These are phyloP conservation scores for Diphyllodes magnificus DNA, from an alignment of 2,113 vertebrate species.

Conservation along the genomic window DNA sequence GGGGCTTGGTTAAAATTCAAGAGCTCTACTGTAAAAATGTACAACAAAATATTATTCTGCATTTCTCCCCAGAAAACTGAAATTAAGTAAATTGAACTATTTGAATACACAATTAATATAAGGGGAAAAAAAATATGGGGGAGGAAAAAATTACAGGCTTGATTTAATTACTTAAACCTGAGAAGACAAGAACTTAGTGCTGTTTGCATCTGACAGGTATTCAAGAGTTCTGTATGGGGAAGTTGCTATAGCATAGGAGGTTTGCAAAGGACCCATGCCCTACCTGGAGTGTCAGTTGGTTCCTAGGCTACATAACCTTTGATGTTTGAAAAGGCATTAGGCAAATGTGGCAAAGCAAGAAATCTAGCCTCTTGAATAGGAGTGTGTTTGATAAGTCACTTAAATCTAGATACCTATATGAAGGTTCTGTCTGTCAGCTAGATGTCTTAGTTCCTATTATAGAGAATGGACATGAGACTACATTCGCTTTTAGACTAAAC, in stretches of 20 bases:
- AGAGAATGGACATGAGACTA: neutral
- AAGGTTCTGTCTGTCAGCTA: neutral
- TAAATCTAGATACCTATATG: neutral
- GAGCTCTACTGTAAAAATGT: neutral
- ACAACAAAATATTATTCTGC: neutral
- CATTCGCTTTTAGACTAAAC: neutral
- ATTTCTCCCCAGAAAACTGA: neutral
- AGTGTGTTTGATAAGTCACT: neutral
- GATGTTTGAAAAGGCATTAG: neutral
- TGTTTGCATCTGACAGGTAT: neutral
- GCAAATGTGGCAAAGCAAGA: neutral
- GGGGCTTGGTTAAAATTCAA: neutral
- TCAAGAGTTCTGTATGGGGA: neutral
- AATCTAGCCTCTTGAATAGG: neutral
- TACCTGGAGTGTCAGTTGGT: neutral
- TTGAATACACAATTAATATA: neutral
- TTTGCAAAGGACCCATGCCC: neutral
- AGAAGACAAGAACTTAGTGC: neutral
- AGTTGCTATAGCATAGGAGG: neutral
- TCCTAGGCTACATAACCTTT: neutral
- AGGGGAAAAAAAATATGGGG: fast-evolving
- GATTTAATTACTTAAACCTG: neutral
- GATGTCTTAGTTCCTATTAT: neutral
- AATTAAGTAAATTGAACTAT: neutral
- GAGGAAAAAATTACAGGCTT: neutral